Conservation (phyloP, 1,140 invertebrate genomes). For the Phocides pigmalion region DNA sequence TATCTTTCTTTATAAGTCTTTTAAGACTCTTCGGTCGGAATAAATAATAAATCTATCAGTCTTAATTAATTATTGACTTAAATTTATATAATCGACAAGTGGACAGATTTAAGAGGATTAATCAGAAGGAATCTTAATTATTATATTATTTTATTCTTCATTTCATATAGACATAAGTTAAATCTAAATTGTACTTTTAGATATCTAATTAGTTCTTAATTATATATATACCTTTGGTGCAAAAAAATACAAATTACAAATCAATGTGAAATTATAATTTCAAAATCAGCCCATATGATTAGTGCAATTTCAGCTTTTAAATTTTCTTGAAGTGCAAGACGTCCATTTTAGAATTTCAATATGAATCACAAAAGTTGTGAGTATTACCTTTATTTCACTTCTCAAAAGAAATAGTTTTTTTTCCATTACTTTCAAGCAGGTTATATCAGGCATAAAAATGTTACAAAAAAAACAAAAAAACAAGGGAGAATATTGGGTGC, state of each 20-base stretch:
- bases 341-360: too few relatives aligned
- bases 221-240: background rate
- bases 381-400: too few relatives aligned
- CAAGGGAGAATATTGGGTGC: too few relatives aligned
- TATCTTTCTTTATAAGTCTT: slow-evolving; percentile 12
- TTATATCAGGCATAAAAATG: too few relatives aligned
- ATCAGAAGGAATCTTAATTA: slow-evolving; percentile 6
- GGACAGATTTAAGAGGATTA: slow-evolving; percentile 22
- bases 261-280: too few relatives aligned
- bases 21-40: slow-evolving; percentile 26
- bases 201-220: slow-evolving; percentile 6
- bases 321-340: too few relatives aligned
- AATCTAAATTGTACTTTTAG: slow-evolving; percentile 24
- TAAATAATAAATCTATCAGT: slow-evolving; percentile 59
- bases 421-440: too few relatives aligned
- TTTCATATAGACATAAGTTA: slow-evolving; percentile 11
- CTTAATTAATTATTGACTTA: slow-evolving; percentile 55
- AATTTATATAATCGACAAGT: slow-evolving; percentile 36
- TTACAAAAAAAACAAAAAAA: too few relatives aligned
- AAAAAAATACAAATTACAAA: slow-evolving; percentile 3
- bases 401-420: too few relatives aligned
- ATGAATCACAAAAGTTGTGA: too few relatives aligned
- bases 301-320: too few relatives aligned
- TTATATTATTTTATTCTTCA: slow-evolving; percentile 31
- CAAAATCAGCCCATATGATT: too few relatives aligned